phyloP scores from a whole-genome alignment of 2,888 invertebrate genomes.

The Leuctra nigra region DNA sequence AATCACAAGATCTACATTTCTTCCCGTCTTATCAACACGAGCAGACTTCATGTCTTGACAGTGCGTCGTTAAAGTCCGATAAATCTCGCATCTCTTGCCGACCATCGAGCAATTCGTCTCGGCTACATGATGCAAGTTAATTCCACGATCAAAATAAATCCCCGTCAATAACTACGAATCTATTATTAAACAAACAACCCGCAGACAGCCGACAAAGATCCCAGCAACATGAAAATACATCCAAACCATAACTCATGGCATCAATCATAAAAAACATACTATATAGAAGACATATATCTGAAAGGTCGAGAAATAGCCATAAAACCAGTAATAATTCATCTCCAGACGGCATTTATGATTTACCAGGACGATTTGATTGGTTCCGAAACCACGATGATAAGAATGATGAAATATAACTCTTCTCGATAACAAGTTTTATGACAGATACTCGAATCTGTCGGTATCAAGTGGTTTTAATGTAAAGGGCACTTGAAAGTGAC shows the following conservation, averaged over 20 bases:
- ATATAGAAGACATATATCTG: too few relatives aligned
- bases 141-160: too few relatives aligned
- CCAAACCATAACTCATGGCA: conserved; percentile 1
- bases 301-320: neutral
- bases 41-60: too few relatives aligned
- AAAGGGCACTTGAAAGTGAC: neutral
- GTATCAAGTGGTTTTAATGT: conserved; percentile 3
- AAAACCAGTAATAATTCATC: neutral
- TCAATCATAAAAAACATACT: conserved; percentile 5
- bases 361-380: neutral
- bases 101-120: too few relatives aligned
- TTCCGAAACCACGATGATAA: neutral
- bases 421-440: conserved; percentile 4
- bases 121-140: too few relatives aligned
- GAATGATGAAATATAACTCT: conserved; percentile 4
- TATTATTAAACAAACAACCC: too few relatives aligned
- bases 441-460: neutral
- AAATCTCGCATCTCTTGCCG: too few relatives aligned
- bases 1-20: too few relatives aligned
- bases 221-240: neutral
- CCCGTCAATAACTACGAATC: too few relatives aligned
- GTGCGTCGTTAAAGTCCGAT: too few relatives aligned
- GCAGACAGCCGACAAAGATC: neutral
- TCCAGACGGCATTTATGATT: neutral
- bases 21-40: too few relatives aligned